Evolutionary conservation across 1,140 invertebrate species (phyloP), one percentile per base, ranked within the genome.

Genomic region (Neocloeon triangulifer): DNA sequence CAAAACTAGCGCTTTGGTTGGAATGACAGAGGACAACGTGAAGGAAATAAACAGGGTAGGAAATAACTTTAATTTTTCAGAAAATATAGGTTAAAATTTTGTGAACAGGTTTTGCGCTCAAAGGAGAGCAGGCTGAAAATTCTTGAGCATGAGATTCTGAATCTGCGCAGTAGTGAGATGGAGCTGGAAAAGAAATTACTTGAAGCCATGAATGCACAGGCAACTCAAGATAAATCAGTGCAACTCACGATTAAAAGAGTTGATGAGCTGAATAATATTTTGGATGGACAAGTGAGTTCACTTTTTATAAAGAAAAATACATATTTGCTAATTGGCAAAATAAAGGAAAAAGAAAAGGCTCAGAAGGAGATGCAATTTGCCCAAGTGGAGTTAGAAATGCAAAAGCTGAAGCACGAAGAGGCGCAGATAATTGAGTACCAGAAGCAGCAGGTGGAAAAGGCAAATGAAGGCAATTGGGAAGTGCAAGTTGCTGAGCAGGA

Each of bases 141-240:
- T 13, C 46, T 60, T 0, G 46, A 55, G 16, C 61, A 60, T 32
- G 59, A 65, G 25, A 42, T 62, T 4, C 59, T 67, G 16, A 61
- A 55, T 35, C 44, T 58, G 12, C 30, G 45, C 1, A 56, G 51
- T 30, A 47, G 56, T 22, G 73, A 74, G 43, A 40, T 52, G 7
- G 45, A 52, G 20, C 40, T 69, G 23, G 73, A 77, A 43, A 62
- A 71, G 32, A 42, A 58, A n/a, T 64, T 75, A 25, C 43, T 75
- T 7, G 45, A 50, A 25, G 58, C 64, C 31, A 49, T 76, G 1
- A 66, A 76, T 42, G 68, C 73, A n/a, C 68, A 72, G 40, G 40
- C 71, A 10, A 52, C 64, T 4, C 64, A 68, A 19, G 65, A 77
- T 38, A 74, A 73, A 30, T 41, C 41, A 5, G 32, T 42, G 2